A percentile compares a stretch with the other conserved stretches of the same genome.
These are phyloP conservation scores for Neoniphon sammara DNA, from an alignment of 2,797 vertebrate genomes.

Conservation along the genomic window DNA sequence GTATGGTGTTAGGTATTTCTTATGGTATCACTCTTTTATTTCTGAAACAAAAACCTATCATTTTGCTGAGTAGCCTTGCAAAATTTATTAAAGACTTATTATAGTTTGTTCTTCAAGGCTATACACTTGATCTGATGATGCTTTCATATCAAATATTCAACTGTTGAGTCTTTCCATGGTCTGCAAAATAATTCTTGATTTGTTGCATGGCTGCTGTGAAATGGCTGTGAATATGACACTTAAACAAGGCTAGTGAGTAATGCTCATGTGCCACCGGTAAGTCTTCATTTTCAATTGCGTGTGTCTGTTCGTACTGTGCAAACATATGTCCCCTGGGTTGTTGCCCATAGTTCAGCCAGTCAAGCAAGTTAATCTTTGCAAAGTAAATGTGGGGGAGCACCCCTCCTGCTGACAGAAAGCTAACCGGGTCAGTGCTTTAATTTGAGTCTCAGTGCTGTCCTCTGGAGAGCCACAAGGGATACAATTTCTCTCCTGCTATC, in stretches of 20 bases:
- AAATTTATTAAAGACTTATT: too few relatives aligned
- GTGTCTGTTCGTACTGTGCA: constrained; percentile 3
- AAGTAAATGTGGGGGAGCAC: constrained; percentile 50
- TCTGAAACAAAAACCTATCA: too few relatives aligned
- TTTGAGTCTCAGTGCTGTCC: constrained; percentile 62
- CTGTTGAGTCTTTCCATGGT: not conserved
- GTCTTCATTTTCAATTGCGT: not conserved
- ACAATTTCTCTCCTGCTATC: constrained; percentile 65
- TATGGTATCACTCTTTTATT: too few relatives aligned
- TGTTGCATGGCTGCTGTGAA: not conserved
- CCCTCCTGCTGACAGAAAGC: constrained; percentile 59
- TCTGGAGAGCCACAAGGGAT: constrained; percentile 66
- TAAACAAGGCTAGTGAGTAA: not conserved
- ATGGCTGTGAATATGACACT: not conserved
- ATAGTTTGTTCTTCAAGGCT: not conserved
- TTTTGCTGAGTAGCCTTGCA: too few relatives aligned
- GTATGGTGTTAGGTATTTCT: too few relatives aligned
- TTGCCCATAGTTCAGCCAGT: constrained; percentile 20
- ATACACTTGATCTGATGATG: not conserved
- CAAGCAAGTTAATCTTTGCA: constrained; percentile 60
- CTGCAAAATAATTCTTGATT: not conserved
- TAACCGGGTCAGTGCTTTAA: constrained; percentile 77
- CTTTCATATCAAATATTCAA: too few relatives aligned
- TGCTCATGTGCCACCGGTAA: not conserved
- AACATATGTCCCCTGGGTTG: constrained; percentile 5